Conservation (phyloP, 2,113 vertebrate species). For the Opisthocomus hoazin region DNA sequence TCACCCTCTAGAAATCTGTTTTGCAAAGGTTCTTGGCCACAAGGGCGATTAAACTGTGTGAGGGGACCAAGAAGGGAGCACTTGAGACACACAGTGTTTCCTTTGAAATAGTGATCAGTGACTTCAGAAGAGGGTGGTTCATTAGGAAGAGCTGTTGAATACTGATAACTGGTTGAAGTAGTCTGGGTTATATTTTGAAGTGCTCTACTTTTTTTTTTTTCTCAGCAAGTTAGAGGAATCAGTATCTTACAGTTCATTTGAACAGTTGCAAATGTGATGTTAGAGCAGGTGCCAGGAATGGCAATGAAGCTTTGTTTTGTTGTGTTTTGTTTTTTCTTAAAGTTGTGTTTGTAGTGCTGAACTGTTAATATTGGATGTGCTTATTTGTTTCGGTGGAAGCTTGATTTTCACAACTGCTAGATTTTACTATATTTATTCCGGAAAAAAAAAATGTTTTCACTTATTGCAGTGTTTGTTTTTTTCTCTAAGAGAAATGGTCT, state of each 20-base stretch:
- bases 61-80: not conserved
- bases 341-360: not conserved
- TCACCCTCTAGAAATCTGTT: not conserved
- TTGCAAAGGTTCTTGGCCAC: conserved; percentile 6
- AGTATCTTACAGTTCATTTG: not conserved
- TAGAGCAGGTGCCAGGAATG: not conserved
- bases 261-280: not conserved
- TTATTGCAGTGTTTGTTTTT: not conserved
- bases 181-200: conserved; percentile 23
- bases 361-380: not conserved
- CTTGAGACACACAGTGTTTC: conserved; percentile 29
- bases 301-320: not conserved
- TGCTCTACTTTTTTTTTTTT: not conserved
- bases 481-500: not conserved
- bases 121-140: not conserved
- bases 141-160: conserved; percentile 5
- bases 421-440: not conserved
- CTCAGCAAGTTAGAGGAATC: not conserved
- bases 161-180: conserved; percentile 9
- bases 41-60: not conserved
- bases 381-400: not conserved
- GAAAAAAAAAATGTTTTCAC: not conserved
- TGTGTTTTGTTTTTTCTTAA: too few relatives aligned
- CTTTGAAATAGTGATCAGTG: conserved; percentile 38
- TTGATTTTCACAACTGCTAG: not conserved